phyloP scores from a whole-genome alignment of 2,113 vertebrate genomes.

The Rhinolophus ferrumequinum region DNA sequence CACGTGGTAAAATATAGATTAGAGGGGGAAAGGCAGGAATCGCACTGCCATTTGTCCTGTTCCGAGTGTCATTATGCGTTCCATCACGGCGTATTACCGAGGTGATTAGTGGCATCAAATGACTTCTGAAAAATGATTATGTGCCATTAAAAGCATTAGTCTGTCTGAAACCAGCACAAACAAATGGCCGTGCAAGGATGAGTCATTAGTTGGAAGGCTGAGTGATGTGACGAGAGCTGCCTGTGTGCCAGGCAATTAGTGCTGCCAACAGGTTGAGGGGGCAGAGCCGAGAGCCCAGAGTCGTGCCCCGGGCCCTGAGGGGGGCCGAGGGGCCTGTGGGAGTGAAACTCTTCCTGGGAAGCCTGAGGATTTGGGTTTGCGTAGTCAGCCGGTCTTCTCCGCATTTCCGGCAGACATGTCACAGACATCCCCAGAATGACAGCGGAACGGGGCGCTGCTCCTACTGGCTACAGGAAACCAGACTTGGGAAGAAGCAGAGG shows the following conservation, averaged over 20 bases:
- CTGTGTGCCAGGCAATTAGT: neutral
- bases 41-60: conserved; percentile 80
- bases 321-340: rapidly evolving
- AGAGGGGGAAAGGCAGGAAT: conserved; percentile 60
- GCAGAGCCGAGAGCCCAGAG: neutral
- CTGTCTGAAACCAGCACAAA: conserved; percentile 86
- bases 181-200: conserved; percentile 83
- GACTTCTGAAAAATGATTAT: conserved; percentile 89
- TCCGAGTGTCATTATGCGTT: conserved; percentile 82
- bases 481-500: neutral
- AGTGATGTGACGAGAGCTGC: conserved; percentile 61
- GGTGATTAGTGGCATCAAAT: conserved; percentile 88
- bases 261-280: neutral
- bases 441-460: rapidly evolving
- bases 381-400: rapidly evolving
- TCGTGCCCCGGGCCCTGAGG: rapidly evolving
- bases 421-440: rapidly evolving
- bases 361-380: neutral
- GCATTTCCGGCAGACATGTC: rapidly evolving
- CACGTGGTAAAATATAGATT: conserved; percentile 82
- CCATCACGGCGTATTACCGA: conserved; percentile 79
- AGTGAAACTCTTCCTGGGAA: neutral
- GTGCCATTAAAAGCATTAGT: conserved; percentile 88
- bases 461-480: rapidly evolving
- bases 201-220: conserved; percentile 78